A percentile compares a stretch with the other conserved stretches of the same genome.
Conservation (phyloP, 2,888 invertebrate species). For the Microchrysa polita region DNA sequence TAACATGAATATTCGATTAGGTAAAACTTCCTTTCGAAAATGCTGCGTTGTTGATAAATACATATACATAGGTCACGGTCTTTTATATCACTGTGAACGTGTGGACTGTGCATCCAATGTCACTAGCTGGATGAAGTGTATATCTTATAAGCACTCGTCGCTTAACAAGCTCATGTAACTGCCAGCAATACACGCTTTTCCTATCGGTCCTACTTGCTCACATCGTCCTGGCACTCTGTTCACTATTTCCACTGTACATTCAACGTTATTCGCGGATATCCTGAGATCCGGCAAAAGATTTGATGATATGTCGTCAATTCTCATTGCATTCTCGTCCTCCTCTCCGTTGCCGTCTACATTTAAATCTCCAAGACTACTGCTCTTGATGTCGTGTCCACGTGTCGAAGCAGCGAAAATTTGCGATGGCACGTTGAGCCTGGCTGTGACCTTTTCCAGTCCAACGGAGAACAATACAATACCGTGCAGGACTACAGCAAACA, state of each 20-base stretch:
- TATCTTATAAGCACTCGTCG: constrained; percentile 37
- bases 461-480: neutral
- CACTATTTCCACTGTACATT: constrained; percentile 44
- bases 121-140: neutral
- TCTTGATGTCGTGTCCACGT: neutral
- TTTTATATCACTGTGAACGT: no score
- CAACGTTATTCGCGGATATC: neutral
- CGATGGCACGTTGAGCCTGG: constrained; percentile 21
- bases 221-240: constrained; percentile 44
- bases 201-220: constrained; percentile 40
- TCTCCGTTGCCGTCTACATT: constrained; percentile 16
- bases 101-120: no score
- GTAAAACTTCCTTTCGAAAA: no score
- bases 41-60: no score
- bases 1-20: no score
- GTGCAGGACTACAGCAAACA: neutral
- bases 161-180: constrained; percentile 45
- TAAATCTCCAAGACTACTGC: neutral
- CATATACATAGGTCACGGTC: no score
- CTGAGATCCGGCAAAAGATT: neutral
- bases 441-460: neutral
- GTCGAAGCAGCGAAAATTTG: constrained; percentile 5
- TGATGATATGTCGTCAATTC: neutral
- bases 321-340: neutral
- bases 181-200: constrained; percentile 44